Conservation (phyloP, 30 jellyfish, hydroid and myxozoan genomes). For the Turritopsis rubra region DNA sequence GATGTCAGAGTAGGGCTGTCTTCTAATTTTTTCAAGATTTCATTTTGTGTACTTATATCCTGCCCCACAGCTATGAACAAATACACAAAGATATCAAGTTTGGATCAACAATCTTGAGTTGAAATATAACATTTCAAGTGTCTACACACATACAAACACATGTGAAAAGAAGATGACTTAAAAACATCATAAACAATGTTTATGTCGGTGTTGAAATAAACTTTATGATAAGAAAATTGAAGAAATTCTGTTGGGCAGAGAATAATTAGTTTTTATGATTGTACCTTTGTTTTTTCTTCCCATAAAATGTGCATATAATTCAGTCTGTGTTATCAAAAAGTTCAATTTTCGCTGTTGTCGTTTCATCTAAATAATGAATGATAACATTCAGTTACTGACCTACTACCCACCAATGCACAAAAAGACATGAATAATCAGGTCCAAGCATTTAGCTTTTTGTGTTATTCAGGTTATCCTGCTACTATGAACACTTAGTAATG, state of each 20-base stretch:
- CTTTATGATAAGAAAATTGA: no score
- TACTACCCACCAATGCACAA: neutral
- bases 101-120: neutral
- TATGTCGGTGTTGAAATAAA: no score
- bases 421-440: neutral
- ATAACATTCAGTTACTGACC: neutral
- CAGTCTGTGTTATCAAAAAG: slow-evolving; percentile 93
- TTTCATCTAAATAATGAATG: slow-evolving; percentile 60
- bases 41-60: slow-evolving; percentile 65
- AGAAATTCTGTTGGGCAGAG: no score
- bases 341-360: slow-evolving; percentile 94
- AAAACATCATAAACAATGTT: no score
- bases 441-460: no score
- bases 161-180: no score
- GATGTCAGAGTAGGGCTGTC: slow-evolving; percentile 37
- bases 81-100: neutral
- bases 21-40: slow-evolving; percentile 62
- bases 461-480: no score
- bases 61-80: slow-evolving; percentile 51
- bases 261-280: no score
- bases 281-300: slow-evolving; percentile 90
- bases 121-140: neutral
- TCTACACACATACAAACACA: no score
- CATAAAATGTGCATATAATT: slow-evolving; percentile 98
- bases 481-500: neutral